Conservation (phyloP, 2,888 invertebrate genomes). For the Drosophila paranaensis region DNA sequence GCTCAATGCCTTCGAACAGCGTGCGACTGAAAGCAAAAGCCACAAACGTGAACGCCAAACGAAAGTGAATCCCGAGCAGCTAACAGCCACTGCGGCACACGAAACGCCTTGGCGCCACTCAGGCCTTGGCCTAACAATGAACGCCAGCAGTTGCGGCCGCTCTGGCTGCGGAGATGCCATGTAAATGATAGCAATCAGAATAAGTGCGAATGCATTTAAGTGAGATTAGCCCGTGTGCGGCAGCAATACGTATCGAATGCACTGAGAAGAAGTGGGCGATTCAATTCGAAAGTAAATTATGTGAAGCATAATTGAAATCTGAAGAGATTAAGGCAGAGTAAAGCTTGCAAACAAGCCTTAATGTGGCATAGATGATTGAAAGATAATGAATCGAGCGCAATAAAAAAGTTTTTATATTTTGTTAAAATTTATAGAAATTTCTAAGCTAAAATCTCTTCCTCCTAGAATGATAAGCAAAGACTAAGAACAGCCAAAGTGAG, state of each 20-base stretch:
- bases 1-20: slow-evolving; percentile 48
- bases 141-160: slow-evolving; percentile 18
- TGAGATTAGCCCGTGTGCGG: slow-evolving; percentile 49
- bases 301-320: not conserved
- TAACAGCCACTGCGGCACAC: slow-evolving; percentile 16
- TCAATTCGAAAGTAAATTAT: not conserved
- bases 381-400: too few species aligned
- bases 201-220: slow-evolving; percentile 72
- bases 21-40: slow-evolving; percentile 70
- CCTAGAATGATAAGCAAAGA: too few species aligned
- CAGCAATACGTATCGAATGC: slow-evolving; percentile 1
- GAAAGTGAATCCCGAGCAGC: slow-evolving; percentile 68
- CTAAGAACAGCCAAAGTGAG: too few species aligned
- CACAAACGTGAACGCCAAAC: slow-evolving; percentile 44
- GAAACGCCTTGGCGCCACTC: slow-evolving; percentile 56
- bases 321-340: too few species aligned
- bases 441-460: too few species aligned
- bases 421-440: too few species aligned
- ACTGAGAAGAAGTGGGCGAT: not conserved
- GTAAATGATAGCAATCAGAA: slow-evolving; percentile 77
- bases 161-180: slow-evolving; percentile 20
- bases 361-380: too few species aligned
- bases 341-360: too few species aligned
- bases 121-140: slow-evolving; percentile 31
- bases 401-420: too few species aligned